Conservation (phyloP, 2,888 invertebrate species). For the Dicycla oo region DNA sequence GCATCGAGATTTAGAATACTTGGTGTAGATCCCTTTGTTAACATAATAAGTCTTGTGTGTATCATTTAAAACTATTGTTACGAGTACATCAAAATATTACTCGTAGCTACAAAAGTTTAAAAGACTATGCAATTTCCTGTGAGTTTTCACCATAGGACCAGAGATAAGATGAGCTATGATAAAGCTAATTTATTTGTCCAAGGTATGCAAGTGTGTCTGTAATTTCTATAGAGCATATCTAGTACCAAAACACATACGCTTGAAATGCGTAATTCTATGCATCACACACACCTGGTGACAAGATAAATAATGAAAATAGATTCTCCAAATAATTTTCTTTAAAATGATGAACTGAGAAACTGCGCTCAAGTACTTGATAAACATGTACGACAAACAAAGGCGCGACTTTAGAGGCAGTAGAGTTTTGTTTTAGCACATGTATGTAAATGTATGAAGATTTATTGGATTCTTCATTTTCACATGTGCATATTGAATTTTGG, state of each 20-base stretch:
- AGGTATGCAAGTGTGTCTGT: background rate
- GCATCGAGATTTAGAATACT: background rate
- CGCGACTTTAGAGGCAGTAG: slow-evolving; percentile 5
- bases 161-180: too few species aligned
- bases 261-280: background rate
- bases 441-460: slow-evolving; percentile 41
- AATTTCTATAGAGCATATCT: background rate
- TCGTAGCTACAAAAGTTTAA: background rate
- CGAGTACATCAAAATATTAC: too few species aligned
- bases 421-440: slow-evolving; percentile 47
- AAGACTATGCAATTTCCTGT: too few species aligned
- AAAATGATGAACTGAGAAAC: slow-evolving; percentile 21
- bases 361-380: slow-evolving; percentile 16
- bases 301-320: slow-evolving; percentile 33
- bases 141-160: background rate
- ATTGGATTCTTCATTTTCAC: slow-evolving; percentile 42
- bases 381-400: slow-evolving; percentile 39
- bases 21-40: background rate
- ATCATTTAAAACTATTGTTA: background rate
- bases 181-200: too few species aligned
- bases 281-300: background rate
- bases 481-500: slow-evolving; percentile 21
- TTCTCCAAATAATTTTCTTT: slow-evolving; percentile 32
- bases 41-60: background rate
- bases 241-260: background rate